A percentile compares a stretch with the other conserved stretches of the same genome.
phyloP scores from a whole-genome alignment of 2,113 vertebrate genomes.

The Pluvianellus socialis region DNA sequence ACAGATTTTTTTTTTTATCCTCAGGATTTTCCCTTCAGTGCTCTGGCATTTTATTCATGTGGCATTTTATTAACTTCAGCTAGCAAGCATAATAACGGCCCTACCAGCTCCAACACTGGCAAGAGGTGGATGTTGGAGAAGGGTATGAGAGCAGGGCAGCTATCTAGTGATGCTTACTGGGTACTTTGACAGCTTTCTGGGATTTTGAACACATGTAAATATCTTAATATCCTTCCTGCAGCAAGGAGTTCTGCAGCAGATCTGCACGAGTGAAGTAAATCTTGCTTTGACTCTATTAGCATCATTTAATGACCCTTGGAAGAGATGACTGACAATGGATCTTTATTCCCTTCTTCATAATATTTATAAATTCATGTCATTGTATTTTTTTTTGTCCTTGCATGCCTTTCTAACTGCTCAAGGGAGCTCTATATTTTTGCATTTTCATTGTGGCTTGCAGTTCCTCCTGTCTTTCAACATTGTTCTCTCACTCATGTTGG shows the following conservation, averaged over 20 bases:
- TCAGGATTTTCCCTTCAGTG: not conserved
- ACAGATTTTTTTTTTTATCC: not conserved
- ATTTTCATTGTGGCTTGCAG: not conserved
- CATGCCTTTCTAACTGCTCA: not conserved
- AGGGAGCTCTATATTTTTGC: not conserved
- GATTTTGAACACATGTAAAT: not conserved
- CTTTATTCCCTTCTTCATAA: not conserved
- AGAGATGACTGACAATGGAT: not conserved
- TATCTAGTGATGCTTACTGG: not conserved
- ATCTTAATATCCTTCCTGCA: not conserved
- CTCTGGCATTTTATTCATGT: not conserved
- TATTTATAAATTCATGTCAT: not conserved
- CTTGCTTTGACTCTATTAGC: not conserved
- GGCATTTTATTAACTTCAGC: not conserved
- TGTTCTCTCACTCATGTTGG: not conserved
- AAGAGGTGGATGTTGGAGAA: not conserved
- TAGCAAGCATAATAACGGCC: not conserved
- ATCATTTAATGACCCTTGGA: not conserved
- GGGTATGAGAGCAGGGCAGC: not conserved
- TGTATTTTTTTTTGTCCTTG: not conserved
- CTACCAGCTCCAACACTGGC: not conserved
- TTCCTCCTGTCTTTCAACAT: not conserved
- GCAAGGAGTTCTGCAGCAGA: not conserved
- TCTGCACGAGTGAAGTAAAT: not conserved
- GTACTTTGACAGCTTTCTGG: not conserved